These are phyloP conservation scores for Mionectes olivaceus DNA, from an alignment of 2,797 vertebrate species.

Conservation along the genomic window DNA sequence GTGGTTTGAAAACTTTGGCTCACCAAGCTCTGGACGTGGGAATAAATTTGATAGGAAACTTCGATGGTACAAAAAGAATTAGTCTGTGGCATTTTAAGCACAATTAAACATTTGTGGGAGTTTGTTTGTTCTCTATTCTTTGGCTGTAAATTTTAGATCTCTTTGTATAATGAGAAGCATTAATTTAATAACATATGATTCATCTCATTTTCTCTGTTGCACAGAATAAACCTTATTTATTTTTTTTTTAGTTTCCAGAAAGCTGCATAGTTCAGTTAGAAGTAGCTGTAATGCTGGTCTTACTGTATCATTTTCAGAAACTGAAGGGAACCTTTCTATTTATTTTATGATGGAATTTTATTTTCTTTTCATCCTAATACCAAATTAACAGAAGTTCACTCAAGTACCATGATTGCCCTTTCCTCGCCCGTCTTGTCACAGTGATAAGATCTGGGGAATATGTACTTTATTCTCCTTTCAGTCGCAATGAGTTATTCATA, in stretches of 20 bases:
- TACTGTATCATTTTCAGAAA: not conserved
- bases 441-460: not conserved
- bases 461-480: not conserved
- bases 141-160: conserved; percentile 56
- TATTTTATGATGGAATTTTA: not conserved
- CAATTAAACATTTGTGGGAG: conserved; percentile 65
- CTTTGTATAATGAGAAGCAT: conserved; percentile 47
- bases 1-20: conserved; percentile 48
- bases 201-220: conserved; percentile 20
- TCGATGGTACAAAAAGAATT: conserved; percentile 51
- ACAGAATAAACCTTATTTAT: not conserved
- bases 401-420: not conserved
- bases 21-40: not conserved
- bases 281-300: not conserved
- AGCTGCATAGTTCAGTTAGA: not conserved
- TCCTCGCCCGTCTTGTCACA: not conserved
- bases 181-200: conserved; percentile 59
- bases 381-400: not conserved
- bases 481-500: not conserved
- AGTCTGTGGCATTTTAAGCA: conserved; percentile 59
- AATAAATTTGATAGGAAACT: conserved; percentile 60
- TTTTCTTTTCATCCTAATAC: not conserved
- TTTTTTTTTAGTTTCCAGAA: not conserved
- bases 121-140: conserved; percentile 56
- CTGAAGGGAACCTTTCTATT: not conserved